Evolutionary conservation across 2,113 vertebrate species (phyloP), one percentile per base, ranked within the genome.

Genomic region (Passer montanus): DNA sequence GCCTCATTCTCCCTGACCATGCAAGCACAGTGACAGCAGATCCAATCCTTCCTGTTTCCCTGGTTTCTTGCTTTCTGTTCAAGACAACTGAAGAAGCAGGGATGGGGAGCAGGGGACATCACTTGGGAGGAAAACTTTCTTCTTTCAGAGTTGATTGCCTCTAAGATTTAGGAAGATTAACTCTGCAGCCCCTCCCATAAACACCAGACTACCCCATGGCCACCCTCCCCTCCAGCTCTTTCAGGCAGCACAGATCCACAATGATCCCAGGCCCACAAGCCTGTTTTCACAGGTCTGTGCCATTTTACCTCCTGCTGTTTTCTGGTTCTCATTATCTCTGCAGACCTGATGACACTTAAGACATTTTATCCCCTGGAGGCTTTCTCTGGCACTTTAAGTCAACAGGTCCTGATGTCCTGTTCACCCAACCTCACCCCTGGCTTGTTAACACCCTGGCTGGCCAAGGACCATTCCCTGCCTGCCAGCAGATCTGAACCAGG

Each of bases 311-410:
- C 74, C 76, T 1, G 1, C 14, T 60, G 52, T 95, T 89, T 81
- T 95, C 95, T 96, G 63, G 41, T 93, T 96, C 72, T 92, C 74
- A 81, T 95, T 95, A 92, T 87, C 77, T 94, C 70, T 80, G 56
- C 66, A 75, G 64, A 94, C 77, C 72, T 91, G 82, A 75, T 94
- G 95, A 93, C 91, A 95, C 76, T 94, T 69, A 81, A 59, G 55
- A 93, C 35, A 79, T 79, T 89, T 93, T 72, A 62, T 64, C 77
- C 82, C 55, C 72, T 53, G 23, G 50, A 67, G 88, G 44, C 64
- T 87, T 90, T 79, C 90, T 73, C 49, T 94, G 84, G 76, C 52
- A 19, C 26, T 49, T 91, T 47, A 80, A 74, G 18, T 22, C 35
- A 78, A 83, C 0, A 0, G 0, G 0, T 77, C 35, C 69, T 76